A percentile compares a stretch with the other conserved stretches of the same genome.
These are phyloP conservation scores for Falco naumanni DNA, from an alignment of 2,797 vertebrate species.

Conservation along the genomic window DNA sequence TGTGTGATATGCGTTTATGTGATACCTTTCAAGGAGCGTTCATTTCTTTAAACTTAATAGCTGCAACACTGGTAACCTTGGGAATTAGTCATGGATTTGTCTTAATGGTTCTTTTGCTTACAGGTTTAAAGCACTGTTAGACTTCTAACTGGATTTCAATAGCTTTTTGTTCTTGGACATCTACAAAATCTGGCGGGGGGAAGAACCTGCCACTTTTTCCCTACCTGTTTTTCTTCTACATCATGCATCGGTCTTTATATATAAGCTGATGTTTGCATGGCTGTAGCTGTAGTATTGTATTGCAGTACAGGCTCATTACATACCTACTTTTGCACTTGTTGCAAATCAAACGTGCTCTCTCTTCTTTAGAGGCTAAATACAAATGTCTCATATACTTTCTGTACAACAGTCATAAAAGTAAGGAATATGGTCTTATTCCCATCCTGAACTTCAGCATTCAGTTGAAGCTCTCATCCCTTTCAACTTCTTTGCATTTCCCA, in stretches of 20 bases:
- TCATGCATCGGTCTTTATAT: background rate
- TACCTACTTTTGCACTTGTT: background rate
- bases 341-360: background rate
- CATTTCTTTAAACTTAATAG: background rate
- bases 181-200: rapidly evolving
- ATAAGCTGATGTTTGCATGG: background rate
- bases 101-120: background rate
- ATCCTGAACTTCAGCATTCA: background rate
- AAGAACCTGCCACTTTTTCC: background rate
- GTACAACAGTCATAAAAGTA: background rate
- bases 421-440: background rate
- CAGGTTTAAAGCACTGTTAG: background rate
- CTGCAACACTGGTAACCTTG: background rate
- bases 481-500: background rate
- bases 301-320: background rate
- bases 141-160: background rate
- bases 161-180: background rate
- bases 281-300: background rate
- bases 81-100: background rate
- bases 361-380: background rate
- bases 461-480: background rate
- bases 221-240: background rate
- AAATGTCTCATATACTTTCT: background rate
- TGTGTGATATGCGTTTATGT: background rate
- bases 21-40: background rate